Evolutionary conservation across 2,888 invertebrate species (phyloP), one percentile per base, ranked within the genome.

Genomic region (Agrochola lychnidis): DNA sequence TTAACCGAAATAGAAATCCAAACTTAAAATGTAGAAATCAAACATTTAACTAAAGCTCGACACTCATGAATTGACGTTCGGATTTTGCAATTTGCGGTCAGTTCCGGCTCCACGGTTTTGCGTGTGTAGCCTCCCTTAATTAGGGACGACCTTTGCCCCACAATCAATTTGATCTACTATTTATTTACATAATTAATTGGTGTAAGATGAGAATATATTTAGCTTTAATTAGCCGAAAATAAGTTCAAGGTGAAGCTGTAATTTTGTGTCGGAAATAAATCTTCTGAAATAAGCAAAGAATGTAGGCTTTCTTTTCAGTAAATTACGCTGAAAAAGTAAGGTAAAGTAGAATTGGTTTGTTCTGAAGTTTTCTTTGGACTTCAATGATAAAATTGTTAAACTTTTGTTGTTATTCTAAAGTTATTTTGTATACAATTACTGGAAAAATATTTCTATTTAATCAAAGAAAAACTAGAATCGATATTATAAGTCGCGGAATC

Each of bases 111-210:
- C 45, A 62, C 57, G 61, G 70, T 77, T 73, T 85, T 73, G 86
- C 86, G 83, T 87, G 88, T 80, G 78, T 85, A 83, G 70, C 77
- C 56, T 57, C 56, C 76, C 80, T 88, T 89, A 89, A 89, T 89
- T 89, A 88, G 74, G 70, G 63, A 75, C 45, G 85, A 78, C 82
- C 84, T 85, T 79, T 78, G 66, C 74, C 56, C 73, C 70, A 81
- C 61, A 86, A 82, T 85, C 78, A 80, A 85, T 76, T 77, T 61
- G 57, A 79, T 78, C 76, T 76, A 70, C 77, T 66, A 70, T 84
- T 83, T 86, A 82, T 87, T 88, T 83, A 74, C 74, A 72, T 81
- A 81, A 82, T 83, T 81, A 81, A 88, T 81, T 81, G n/a, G 16
- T 56, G 16, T 53, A 73, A 83, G 77, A 81, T 81, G 76, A 84